Evolutionary conservation across 2,888 invertebrate species (phyloP), one percentile per base, ranked within the genome.

Genomic region (Malacosoma neustria): DNA sequence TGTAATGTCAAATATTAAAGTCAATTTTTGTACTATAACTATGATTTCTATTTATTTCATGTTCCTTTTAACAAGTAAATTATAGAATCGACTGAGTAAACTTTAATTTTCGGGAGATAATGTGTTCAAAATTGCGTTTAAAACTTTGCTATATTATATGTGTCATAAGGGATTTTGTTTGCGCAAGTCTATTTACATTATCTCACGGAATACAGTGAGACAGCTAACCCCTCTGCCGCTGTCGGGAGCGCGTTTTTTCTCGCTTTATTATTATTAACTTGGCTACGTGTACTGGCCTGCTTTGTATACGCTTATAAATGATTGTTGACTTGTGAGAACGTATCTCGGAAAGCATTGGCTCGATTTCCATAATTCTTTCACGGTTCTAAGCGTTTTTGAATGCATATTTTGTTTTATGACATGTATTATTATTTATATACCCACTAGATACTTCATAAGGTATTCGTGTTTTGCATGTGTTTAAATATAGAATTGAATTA

Each of bases 231-330:
- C 80, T 82, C 80, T 61, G 46, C 49, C 46, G 46, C 29, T 46
- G 60, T 51, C 48, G 65, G 52, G 61, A 64, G 52, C 52, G 57
- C 50, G 74, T 80, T 81, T 84, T 82, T 79, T 79, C 75, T 74
- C 68, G 71, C 66, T 72, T 74, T 77, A 81, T 80, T 84, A 81
- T 81, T 81, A 82, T 77, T 77, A 80, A 72, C 70, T 73, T 71
- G 68, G 71, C 67, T 54, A 60, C 53, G 59, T 49, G 54, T 54
- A 52, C 49, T 50, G 50, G 44, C 42, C 51, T 51, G 45, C 39
- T 39, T 47, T 39, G 40, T 43, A 41, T 41, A 45, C 42, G 35
- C 41, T 37, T 45, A 39, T 38, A 34, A 44, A 42, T 41, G 39
- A 31, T 31, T 33, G 15, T 15, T 33, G 15, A 4, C 36, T 22